Evolutionary conservation across 2,888 invertebrate species (phyloP), one percentile per base, ranked within the genome.

Genomic region (Aphrophora alni): DNA sequence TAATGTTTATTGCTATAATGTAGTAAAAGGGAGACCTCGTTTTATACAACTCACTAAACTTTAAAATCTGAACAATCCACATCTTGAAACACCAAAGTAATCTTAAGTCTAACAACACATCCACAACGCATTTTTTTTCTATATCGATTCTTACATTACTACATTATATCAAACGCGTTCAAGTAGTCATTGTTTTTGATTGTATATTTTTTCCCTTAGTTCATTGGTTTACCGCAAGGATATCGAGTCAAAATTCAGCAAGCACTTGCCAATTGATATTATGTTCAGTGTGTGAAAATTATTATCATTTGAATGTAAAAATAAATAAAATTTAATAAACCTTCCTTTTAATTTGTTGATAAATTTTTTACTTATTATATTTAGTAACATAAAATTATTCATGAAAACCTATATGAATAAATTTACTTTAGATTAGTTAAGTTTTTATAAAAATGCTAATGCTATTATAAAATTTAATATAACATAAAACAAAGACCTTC

Each of bases 131-230:
- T 69, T 76, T 77, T 75, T n/a, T 76, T 70, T 38, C 38, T 77
- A 68, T 69, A 77, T 77, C 77, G 77, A 77, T 77, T 77, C 77
- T 69, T 70, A 75, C 44, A 76, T 24, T 77, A 77, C 77, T 81
- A 71, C 80, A 82, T 80, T 75, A 74, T 59, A 24, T 74, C 68
- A 83, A 84, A 83, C 83, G 83, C 84, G 83, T 83, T 77, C 78
- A 77, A 71, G 82, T 73, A 80, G 82, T 83, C 84, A 84, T 84
- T 84, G 84, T 84, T 84, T 84, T 84, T 84, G 84, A 84, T 84
- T 84, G 84, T 84, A 76, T 83, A 82, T 84, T 84, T 84, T 83
- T 83, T 82, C 38, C 27, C 26, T 59, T 74, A 78, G 82, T 84
- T 84, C 78, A 76, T 44, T 78, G 71, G 81, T 75, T 80, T 72